Evolutionary conservation across 2,113 vertebrate genomes (phyloP).

Genomic region (Neotragus moschatus): DNA sequence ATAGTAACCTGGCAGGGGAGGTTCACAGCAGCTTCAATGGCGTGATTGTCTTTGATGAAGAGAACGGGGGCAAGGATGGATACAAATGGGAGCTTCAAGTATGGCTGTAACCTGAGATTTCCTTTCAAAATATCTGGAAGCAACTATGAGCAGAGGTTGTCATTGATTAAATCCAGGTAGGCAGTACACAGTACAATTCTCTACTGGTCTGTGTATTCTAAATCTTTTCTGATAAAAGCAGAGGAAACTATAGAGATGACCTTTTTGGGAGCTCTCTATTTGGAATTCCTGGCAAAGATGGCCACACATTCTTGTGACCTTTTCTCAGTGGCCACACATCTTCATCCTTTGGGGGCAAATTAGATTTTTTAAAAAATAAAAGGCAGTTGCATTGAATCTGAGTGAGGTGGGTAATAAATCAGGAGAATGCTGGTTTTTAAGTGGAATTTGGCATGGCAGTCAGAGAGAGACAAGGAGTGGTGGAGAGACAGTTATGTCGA

Average conservation of each 20-base stretch:
- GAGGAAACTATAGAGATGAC: not conserved
- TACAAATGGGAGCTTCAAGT: not conserved
- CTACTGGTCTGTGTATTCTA: not conserved
- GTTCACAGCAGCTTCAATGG: too few relatives aligned
- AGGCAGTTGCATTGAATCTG: not conserved
- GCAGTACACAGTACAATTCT: not conserved
- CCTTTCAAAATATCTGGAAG: not conserved
- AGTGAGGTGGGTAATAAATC: not conserved
- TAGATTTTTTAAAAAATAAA: not conserved
- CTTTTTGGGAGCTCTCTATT: not conserved
- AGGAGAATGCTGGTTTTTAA: not conserved
- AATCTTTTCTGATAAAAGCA: not conserved
- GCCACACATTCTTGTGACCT: not conserved
- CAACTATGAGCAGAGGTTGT: not conserved
- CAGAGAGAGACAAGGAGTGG: not conserved
- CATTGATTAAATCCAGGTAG: not conserved
- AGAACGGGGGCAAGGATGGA: not conserved
- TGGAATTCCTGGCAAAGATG: not conserved
- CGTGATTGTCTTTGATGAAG: not conserved
- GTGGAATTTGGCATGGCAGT: not conserved
- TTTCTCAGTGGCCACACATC: not conserved
- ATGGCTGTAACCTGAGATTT: not conserved
- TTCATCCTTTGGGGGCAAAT: not conserved
- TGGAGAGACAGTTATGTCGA: accelerated
- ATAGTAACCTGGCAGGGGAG: not conserved